Evolutionary conservation across 1,140 invertebrate species (phyloP), one percentile per base, ranked within the genome.

Genomic region (Drosophila malerkotliana): DNA sequence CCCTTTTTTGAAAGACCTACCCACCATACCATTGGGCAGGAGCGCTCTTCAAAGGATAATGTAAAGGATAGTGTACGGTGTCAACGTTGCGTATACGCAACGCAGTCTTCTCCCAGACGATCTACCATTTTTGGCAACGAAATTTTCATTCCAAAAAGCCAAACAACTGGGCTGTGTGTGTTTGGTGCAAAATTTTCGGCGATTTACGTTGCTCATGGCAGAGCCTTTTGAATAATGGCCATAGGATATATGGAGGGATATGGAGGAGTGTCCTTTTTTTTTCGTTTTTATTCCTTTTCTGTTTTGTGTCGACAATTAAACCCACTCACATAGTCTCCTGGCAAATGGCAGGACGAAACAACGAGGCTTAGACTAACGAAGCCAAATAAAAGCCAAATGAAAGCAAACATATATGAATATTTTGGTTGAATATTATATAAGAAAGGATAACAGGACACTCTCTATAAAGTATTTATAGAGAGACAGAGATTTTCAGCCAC

Each of bases 111-210:
- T 6, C 26, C 1, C 34, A 37, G 34, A 7, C 12, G 34, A 64
- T 67, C 47, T 24, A 26, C 28, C 32, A 32, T 51, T 49, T 62
- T 37, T 37, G 75, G 68, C 62, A 79, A 55, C 58, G 66, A 52
- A 82, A 83, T 82, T 82, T 82, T 71, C 63, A 76, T 74, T 81
- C 79, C 79, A 81, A 77, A 78, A 77, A 77, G 79, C 58, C 69
- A 58, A 58, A 72, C 77, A 67, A 75, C 78, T 48, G 60, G 69
- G 60, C 21, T 48, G 69, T 58, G 60, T 48, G 62, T 58, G 60
- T 54, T 45, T 52, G 52, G 58, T 28, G 52, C 18, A 74, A 62
- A 55, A 74, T 82, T 82, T 67, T 78, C 68, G 79, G 63, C 79
- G 79, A 82, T 74, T 82, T 82, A 64, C 79, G 69, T 58, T 77